phyloP scores from a whole-genome alignment of 2,113 vertebrate species.

The Scomber scombrus region DNA sequence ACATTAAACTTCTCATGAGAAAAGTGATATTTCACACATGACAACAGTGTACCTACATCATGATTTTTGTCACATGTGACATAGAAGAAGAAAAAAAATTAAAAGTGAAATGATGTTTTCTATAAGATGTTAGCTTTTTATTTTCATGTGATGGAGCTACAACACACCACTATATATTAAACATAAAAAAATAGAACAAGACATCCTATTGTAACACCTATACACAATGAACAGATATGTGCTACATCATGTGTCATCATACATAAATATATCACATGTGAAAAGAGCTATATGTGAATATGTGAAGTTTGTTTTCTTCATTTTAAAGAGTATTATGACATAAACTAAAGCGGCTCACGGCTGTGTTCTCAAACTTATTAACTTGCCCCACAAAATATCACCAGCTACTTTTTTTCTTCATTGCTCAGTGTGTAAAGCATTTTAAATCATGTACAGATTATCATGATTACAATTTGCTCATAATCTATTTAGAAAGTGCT shows the following conservation, averaged over 20 bases:
- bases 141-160: background rate
- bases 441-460: conserved; percentile 61
- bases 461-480: conserved; percentile 59
- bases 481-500: conserved; percentile 67
- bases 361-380: background rate
- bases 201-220: too few species aligned
- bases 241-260: too few species aligned
- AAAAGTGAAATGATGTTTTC: background rate
- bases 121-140: background rate
- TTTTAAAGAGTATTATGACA: background rate
- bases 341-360: background rate
- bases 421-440: conserved; percentile 44
- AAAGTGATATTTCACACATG: background rate
- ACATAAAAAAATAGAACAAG: too few species aligned
- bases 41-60: background rate
- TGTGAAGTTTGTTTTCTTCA: too few species aligned
- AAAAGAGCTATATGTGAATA: too few species aligned
- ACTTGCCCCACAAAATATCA: conserved; percentile 17
- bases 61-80: background rate
- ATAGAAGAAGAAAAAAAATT: too few species aligned
- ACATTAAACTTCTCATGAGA: background rate
- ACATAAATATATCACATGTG: too few species aligned
- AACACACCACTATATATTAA: too few species aligned
- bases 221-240: background rate
- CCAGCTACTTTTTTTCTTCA: conserved; percentile 22